These are phyloP conservation scores for Chalcosyrphus nemorum DNA, from an alignment of 2,888 invertebrate genomes.

Conservation along the genomic window DNA sequence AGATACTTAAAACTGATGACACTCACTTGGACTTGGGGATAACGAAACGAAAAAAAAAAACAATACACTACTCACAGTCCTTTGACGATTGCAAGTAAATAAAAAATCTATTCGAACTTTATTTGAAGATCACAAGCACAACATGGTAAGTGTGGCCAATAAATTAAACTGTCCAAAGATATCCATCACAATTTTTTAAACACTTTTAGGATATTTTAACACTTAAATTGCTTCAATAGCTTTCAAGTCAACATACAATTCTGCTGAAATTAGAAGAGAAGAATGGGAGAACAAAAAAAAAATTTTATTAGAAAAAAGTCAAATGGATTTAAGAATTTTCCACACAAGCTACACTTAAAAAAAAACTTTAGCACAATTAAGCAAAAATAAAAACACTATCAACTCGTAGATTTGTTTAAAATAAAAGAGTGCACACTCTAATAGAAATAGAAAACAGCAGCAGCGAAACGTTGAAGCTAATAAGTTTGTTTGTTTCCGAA, in stretches of 20 bases:
- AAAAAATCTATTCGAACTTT: conserved; percentile 2
- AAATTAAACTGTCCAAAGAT: conserved; percentile 2
- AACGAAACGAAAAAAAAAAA: too few relatives aligned
- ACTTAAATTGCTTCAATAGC: conserved; percentile 43
- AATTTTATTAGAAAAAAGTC: conserved; percentile 11
- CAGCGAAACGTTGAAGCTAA: too few relatives aligned
- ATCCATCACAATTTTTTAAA: conserved; percentile 43
- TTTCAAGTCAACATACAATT: conserved; percentile 33
- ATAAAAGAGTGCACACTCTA: neutral
- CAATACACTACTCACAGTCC: conserved; percentile 25
- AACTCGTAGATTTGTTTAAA: neutral
- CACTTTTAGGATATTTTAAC: conserved; percentile 22
- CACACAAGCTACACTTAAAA: conserved; percentile 31
- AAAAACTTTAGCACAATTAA: neutral
- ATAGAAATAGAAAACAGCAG: too few relatives aligned
- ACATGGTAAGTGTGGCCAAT: conserved; percentile 27
- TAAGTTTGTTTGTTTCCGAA: too few relatives aligned
- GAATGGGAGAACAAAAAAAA: neutral
- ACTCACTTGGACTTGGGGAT: conserved; percentile 50
- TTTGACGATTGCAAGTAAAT: conserved; percentile 4
- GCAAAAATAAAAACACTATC: neutral
- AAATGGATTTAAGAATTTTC: neutral
- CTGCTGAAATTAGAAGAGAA: conserved; percentile 59
- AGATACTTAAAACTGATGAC: conserved; percentile 38
- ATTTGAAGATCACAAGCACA: conserved; percentile 30